Evolutionary conservation across 2,888 invertebrate genomes (phyloP).

Genomic region (Acleris sparsana): DNA sequence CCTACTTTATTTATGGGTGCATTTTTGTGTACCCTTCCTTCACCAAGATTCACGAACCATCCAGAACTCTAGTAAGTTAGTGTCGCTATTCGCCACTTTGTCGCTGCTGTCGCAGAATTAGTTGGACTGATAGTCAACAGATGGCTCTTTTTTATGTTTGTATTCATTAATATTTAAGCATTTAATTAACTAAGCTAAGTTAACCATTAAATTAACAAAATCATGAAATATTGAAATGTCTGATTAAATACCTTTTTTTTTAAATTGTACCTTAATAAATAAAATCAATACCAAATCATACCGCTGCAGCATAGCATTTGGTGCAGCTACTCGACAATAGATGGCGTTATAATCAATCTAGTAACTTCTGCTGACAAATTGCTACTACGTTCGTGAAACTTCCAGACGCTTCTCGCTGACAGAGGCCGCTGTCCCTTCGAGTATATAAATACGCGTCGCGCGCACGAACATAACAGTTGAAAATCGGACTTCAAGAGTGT

Average conservation of each 20-base stretch:
- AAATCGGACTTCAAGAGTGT: conserved; percentile 41
- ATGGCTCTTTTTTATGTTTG: background rate
- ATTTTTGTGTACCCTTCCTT: too few species aligned
- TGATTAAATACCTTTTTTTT: too few species aligned
- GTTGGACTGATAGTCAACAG: conserved; percentile 2
- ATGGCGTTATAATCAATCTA: conserved; percentile 46
- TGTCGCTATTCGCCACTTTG: too few species aligned
- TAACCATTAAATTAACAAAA: too few species aligned
- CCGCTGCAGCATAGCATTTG: background rate
- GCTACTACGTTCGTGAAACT: conserved; percentile 61
- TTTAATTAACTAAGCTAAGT: too few species aligned
- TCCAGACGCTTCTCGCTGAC: conserved; percentile 55
- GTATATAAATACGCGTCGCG: conserved; percentile 58
- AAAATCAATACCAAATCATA: too few species aligned
- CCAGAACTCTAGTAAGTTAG: too few species aligned
- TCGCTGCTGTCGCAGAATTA: too few species aligned
- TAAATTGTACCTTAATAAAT: too few species aligned
- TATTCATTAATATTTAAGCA: background rate
- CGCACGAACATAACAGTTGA: conserved; percentile 47
- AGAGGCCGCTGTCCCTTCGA: conserved; percentile 54
- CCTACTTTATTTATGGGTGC: too few species aligned
- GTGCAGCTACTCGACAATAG: conserved; percentile 47
- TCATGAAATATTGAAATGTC: too few species aligned
- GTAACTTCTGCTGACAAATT: background rate
- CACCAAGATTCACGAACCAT: conserved; percentile 7